These are phyloP conservation scores for Pygmarrhopalites habei DNA, from an alignment of 1,140 invertebrate genomes.

Conservation along the genomic window DNA sequence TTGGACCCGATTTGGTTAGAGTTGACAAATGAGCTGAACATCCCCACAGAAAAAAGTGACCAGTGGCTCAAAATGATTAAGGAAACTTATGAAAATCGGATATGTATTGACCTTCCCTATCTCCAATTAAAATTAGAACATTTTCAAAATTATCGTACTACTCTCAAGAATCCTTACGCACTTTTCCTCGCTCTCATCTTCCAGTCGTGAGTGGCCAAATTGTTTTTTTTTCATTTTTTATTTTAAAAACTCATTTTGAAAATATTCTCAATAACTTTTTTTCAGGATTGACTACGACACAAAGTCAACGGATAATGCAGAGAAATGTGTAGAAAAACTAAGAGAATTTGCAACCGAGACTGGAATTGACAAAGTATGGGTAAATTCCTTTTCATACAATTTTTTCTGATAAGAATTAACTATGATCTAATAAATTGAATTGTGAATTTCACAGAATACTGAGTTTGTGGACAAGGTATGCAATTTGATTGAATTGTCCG, in stretches of 20 bases:
- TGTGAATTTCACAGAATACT: slow-evolving; percentile 42
- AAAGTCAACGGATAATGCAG: slow-evolving; percentile 40
- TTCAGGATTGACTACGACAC: slow-evolving; percentile 42
- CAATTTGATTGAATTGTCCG: slow-evolving; percentile 48
- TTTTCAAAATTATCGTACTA: slow-evolving; percentile 47
- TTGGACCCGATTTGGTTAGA: not conserved
- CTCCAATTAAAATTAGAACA: slow-evolving; percentile 47
- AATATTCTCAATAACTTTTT: not conserved
- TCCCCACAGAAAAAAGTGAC: slow-evolving; percentile 19
- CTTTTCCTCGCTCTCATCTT: slow-evolving; percentile 51
- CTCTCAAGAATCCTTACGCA: slow-evolving; percentile 47
- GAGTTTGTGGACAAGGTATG: slow-evolving; percentile 47
- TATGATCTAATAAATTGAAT: not conserved
- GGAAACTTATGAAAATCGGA: slow-evolving; percentile 40
- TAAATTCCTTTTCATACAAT: too few relatives aligned
- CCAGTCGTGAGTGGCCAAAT: slow-evolving; percentile 47
- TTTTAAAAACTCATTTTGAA: not conserved
- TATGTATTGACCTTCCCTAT: slow-evolving; percentile 49
- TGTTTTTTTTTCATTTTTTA: slow-evolving; percentile 1
- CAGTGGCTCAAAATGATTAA: slow-evolving; percentile 42
- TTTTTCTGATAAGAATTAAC: not conserved
- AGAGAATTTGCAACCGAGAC: slow-evolving; percentile 41
- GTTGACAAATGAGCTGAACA: not conserved
- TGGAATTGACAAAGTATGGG: slow-evolving; percentile 33
- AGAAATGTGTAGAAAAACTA: slow-evolving; percentile 40